Base-by-base conservation (phyloP, 2,797 vertebrate species). In the Tinamus major region DNA sequence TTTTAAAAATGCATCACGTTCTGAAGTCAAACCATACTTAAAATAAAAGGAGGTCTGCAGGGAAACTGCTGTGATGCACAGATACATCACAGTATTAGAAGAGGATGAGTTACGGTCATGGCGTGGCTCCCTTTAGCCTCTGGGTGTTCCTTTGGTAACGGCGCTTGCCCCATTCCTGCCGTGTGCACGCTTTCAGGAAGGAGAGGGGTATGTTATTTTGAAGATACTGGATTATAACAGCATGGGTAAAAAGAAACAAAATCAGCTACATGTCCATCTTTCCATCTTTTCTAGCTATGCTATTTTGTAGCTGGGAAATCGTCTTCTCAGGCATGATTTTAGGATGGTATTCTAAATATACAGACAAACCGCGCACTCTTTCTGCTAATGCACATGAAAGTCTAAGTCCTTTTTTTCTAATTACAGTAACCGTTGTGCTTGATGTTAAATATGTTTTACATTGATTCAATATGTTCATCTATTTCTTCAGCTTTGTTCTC, bases 401-500 rank as follows among this genome's bases (percentile, higher is more conserved):
- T 35, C 29, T 15, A 75, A 4, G 2, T 46, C 39, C 49, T 48
- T 69, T 79, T 75, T 51, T 67, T 59, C 8, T 31, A 49, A 37
- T 83, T 61, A 24, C 5, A 79, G 39, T 71, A 78, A 89, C 26
- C 27, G 24, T 55, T 90, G 87, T 55, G 9, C 71, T 90, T 93
- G 31, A 41, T 95, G 70, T 59, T 88, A 74, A 79, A 24, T 79
- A 7, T 81, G 41, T 85, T 90, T 92, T 87, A 51, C 67, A 83
- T 83, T 93, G 74, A 33, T 89, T 94, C 70, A 76, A 9, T 88
- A 8, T 94, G 61, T 86, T 85, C 58, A 71, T 90, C 41, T 93
- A 6, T 93, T 89, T 85, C 75, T 85, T 91, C 62, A 68, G 92
- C 65, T 89, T 72, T 56, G 26, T 90, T 67, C 89, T 96, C 80